Base-by-base conservation (phyloP, 2,113 vertebrate species). In the Erpornis zantholeuca region DNA sequence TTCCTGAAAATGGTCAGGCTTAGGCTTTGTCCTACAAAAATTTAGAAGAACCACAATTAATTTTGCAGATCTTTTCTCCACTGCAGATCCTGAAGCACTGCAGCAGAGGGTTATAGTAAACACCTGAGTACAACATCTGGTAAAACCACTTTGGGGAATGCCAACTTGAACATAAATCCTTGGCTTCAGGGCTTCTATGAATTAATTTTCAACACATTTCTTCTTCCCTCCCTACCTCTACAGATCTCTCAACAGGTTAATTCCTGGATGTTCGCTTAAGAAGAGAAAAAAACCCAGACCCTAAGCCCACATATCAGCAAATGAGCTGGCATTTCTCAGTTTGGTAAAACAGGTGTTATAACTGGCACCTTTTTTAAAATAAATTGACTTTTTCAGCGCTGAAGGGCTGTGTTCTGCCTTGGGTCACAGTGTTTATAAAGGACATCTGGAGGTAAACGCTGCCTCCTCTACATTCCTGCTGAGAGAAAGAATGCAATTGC, bases 211-310 rank as follows among this genome's bases (percentile, higher is more conserved):
- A 2, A 12, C n/a, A 4, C 3, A 53, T 44, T 42, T 70, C 15
- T 50, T 88, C 29, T 77, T 76, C 20, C 23, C 8, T 60, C 18
- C 20, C 6, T 31, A 25, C 13, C 35, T 63, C 15, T 36, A 12
- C 8, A 33, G 13, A 57, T 11, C 7, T 42, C 11, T 50, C 64
- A 10, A 31, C 24, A 40, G 24, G 27, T 47, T 11, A 40, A 54
- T 68, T 91, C 16, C 38, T 71, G 7, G 12, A 61, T 49, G 21
- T 16, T 56, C 14, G 4, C 35, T 76, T 73, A 11, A 45, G 25
- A 57, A 64, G 12, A 35, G 7, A 3, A 15, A 73, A 13, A 64
- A 3, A 0, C 1, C 22, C 28, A 47, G 28, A 47, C 13, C 27
- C 25, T 12, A 68, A 50, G 42, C 22, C 25, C 9, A 9, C 18